Evolutionary conservation across 2,113 vertebrate genomes (phyloP), one percentile per base, ranked within the genome.

Genomic region (Dinomys branickii): DNA sequence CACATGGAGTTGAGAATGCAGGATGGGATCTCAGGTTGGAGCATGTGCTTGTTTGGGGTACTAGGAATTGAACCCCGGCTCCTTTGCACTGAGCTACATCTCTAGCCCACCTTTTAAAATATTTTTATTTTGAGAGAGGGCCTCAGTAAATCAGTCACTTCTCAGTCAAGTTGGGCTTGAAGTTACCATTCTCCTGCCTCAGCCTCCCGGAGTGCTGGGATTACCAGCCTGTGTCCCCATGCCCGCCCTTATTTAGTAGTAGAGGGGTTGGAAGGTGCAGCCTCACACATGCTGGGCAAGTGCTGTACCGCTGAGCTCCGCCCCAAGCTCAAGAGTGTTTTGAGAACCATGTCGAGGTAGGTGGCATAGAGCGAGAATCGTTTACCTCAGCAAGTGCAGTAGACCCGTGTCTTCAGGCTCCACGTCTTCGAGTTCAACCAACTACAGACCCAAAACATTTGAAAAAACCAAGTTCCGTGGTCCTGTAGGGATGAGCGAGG

Each of bases 281-380:
- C 61, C 30, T 67, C 30, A 5, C 63, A 5, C 44, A 7, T 14
- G 19, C 38, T 52, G 30, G 30, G 19, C 11, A 35, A 2, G 20
- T 3, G 0, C 11, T 38, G 19, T n/a, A 1, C 47, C 33, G 20
- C 61, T 8, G 84, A 52, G 50, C 52, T 67, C 28, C 77, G 41
- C 17, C 73, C 16, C 38, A 12, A 30, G 67, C 63, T 28, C 16
- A 9, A 24, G 47, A 22, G 14, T 61, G 50, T 47, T 44, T 63
- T 59, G 22, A 24, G 67, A 63, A 13, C 5, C 14, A 0, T 0
- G 0, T 26, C 0, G 5, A 38, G 22, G 75, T 2, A 0, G 0
- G 22, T 11, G 20, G 13, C 44, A 28, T 52, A 19, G 26, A 52
- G 7, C 65, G 41, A 71, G 30, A 0, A 44, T 20, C 41, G 2